These are phyloP conservation scores for Rhogogaster chlorosoma DNA, from an alignment of 2,888 invertebrate genomes.

Conservation along the genomic window DNA sequence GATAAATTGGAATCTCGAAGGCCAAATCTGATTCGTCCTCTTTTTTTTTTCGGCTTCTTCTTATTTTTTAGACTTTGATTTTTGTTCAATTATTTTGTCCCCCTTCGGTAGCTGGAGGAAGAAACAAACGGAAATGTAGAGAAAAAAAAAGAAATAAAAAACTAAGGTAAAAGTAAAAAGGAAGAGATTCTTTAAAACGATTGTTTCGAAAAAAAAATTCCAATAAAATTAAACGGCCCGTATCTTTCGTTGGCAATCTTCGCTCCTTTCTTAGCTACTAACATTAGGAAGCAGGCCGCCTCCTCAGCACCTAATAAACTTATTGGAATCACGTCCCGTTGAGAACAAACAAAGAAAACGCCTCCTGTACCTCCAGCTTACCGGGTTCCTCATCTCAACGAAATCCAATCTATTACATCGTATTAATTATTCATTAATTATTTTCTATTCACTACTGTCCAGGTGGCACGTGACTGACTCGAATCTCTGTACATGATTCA, in stretches of 20 bases:
- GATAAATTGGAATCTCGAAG: conserved; percentile 31
- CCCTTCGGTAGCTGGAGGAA: background rate
- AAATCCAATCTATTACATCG: conserved; percentile 49
- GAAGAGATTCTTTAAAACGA: background rate
- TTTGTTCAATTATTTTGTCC: background rate
- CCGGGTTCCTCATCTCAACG: background rate
- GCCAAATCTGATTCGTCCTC: background rate
- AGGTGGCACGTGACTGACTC: conserved; percentile 13
- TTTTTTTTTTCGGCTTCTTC: background rate
- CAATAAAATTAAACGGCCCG: background rate
- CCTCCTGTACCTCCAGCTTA: background rate
- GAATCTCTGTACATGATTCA: background rate
- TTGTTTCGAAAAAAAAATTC: background rate
- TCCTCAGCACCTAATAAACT: conserved; percentile 41
- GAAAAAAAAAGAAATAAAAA: background rate
- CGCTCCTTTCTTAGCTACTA: background rate
- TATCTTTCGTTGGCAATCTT: conserved; percentile 3
- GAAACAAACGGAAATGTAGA: background rate
- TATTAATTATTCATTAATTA: conserved; percentile 51
- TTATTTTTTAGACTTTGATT: background rate
- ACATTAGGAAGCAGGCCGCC: background rate
- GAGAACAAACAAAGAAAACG: conserved; percentile 47
- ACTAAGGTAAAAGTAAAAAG: too few relatives aligned
- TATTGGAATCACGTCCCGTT: conserved; percentile 44
- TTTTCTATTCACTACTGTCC: conserved; percentile 5